Evolutionary conservation across 2,797 vertebrate species (phyloP).

Genomic region (Eremophila alpestris): DNA sequence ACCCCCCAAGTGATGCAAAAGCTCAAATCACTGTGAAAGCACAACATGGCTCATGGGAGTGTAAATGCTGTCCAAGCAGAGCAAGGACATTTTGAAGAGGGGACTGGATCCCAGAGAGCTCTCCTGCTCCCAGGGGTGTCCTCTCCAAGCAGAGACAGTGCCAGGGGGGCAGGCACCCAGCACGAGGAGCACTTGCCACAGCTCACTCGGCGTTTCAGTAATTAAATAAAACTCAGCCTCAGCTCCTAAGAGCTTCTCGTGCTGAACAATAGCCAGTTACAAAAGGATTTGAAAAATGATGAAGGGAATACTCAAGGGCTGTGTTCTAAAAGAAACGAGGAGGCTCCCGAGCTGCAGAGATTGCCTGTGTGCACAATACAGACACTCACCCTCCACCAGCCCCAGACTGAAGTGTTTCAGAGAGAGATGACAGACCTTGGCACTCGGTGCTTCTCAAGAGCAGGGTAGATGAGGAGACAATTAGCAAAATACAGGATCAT

Average conservation of each 20-base stretch:
- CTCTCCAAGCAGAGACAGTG: not conserved
- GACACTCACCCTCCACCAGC: slow-evolving; percentile 12
- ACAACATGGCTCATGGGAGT: rapidly evolving
- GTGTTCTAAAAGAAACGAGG: not conserved
- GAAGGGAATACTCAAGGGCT: slow-evolving; percentile 33
- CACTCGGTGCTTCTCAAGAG: not conserved
- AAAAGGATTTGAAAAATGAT: slow-evolving; percentile 33
- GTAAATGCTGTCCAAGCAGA: not conserved
- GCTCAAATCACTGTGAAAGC: not conserved
- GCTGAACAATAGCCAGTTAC: slow-evolving; percentile 15
- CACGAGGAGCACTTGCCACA: rapidly evolving
- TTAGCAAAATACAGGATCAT: not conserved
- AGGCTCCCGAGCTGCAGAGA: slow-evolving; percentile 18
- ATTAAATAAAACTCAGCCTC: not conserved
- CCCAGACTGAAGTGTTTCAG: not conserved
- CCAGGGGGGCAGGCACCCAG: not conserved
- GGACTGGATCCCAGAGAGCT: not conserved
- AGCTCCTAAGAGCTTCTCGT: slow-evolving; percentile 24
- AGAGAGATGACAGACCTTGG: slow-evolving; percentile 5
- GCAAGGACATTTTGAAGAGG: not conserved
- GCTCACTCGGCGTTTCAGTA: not conserved
- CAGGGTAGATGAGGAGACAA: slow-evolving; percentile 22
- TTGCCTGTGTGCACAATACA: slow-evolving; percentile 27
- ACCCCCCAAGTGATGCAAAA: not conserved
- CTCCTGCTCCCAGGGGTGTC: not conserved